Evolutionary conservation across 2,113 vertebrate species (phyloP), one percentile per base, ranked within the genome.

Genomic region (Tauraco erythrolophus): DNA sequence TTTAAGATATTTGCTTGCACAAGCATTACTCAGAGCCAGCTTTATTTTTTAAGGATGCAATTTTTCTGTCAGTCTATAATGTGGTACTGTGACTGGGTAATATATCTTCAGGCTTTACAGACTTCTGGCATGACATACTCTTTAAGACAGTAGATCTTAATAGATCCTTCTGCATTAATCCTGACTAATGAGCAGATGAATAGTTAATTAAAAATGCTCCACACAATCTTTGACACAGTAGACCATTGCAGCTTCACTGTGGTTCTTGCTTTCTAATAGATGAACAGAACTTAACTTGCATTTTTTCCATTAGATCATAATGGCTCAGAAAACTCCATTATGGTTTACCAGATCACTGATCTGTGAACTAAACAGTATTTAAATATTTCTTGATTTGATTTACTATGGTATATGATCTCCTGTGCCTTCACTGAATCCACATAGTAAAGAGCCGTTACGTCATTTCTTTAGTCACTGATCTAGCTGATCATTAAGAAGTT

Each of bases 11-110:
- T 94, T 96, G 19, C 95, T 94, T 91, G 92, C 94, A 94, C 58
- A 84, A 94, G 79, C 92, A 95, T 96, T 96, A 96, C 56, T 97
- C 95, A 96, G 76, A 97, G 91, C 77, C 72, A 84, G 94, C 72
- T 94, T 96, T 97, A 94, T 92, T 94, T 94, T 95, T 96, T 96
- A 96, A 94, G 86, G 90, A 92, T 81, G 91, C 57, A 94, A 94
- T 97, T 97, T 97, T 96, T 95, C 88, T 97, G 94, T 91, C 95
- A 97, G 88, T 97, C 96, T 94, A 61, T 97, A 93, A 97, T 95
- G 86, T 89, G 95, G 69, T 94, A 78, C 86, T 82, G 48, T 96
- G 92, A 91, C 92, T 91, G 57, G 56, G 57, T 97, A 89, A 97
- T 97, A 94, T 45, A 94, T 97, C 94, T 94, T 94, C 80, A 94